Evolutionary conservation across 2,888 invertebrate species (phyloP), one percentile per base, ranked within the genome.

Genomic region (Camponotus fellah): DNA sequence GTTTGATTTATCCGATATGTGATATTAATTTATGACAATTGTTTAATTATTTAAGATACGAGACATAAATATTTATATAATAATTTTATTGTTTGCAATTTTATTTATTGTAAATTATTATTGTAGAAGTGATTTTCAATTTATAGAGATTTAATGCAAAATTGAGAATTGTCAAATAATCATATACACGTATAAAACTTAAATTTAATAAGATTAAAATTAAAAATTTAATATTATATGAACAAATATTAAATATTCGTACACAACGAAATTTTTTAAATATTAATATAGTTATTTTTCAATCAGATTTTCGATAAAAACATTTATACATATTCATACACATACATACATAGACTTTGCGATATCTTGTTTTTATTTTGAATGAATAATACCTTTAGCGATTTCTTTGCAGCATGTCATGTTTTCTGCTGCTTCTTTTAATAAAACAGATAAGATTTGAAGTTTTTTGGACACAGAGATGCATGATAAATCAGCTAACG

Each of bases 351-450:
- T 32, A 40, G n/a, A 49, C 14, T 76, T 79, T 56, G 14, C 2
- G 12, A 17, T 43, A 56, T 26, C 14, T 26, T 17, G 0, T n/a
- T 68, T 68, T 5, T 46, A 10, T 46, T 9, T 53, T 32, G 32
- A 34, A n/a, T 17, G 3, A 32, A 68, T 2, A 53, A 34, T 86
- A 89, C 90, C 81, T 84, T 37, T 37, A 12, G 62, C 26, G 9
- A 34, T 3, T 34, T 83, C 21, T 2, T 53, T 49, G 32, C 32
- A 46, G 62, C 60, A 46, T 6, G 72, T n/a, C 9, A 82, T n/a
- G 9, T 68, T 85, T 14, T 77, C 68, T 49, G 66, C 46, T 10
- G 84, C 53, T 71, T 85, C 84, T 8, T 82, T 84, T 26, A 87
- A 46, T 0, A 89, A 46, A 0, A 46, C 64, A 0, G 75, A 84